These are phyloP conservation scores for Doryteuthis pealeii DNA, from an alignment of 1,140 invertebrate species.

Conservation along the genomic window DNA sequence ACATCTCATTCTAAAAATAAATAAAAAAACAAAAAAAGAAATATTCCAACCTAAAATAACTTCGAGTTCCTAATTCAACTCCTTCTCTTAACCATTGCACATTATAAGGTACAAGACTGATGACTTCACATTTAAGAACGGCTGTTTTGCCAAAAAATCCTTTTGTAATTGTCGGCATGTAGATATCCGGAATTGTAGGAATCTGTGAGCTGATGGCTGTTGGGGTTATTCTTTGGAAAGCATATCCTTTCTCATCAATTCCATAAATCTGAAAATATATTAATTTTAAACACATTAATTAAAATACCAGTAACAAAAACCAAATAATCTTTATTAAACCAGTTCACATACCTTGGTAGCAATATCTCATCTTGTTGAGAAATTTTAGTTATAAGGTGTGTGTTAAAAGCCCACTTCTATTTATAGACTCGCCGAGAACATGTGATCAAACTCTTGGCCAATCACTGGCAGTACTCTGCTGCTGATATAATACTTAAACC, in stretches of 20 bases:
- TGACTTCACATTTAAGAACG: conserved; percentile 62
- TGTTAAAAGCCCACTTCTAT: too few relatives aligned
- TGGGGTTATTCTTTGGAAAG: conserved; percentile 49
- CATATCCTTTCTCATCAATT: conserved; percentile 47
- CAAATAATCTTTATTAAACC: too few relatives aligned
- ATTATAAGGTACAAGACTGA: conserved; percentile 64
- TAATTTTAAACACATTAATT: conserved; percentile 6
- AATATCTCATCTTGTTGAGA: too few relatives aligned
- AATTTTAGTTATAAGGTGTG: too few relatives aligned
- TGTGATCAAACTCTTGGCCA: too few relatives aligned
- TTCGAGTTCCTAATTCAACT: conserved; percentile 43
- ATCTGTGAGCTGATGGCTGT: conserved; percentile 51
- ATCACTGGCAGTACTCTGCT: too few relatives aligned
- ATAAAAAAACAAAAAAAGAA: too few relatives aligned
- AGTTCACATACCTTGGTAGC: too few relatives aligned
- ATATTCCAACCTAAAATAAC: not conserved
- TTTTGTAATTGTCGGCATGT: conserved; percentile 49
- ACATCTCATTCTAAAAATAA: too few relatives aligned
- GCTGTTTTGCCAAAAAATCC: conserved; percentile 48
- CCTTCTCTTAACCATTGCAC: conserved; percentile 63
- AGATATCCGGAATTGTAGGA: conserved; percentile 48
- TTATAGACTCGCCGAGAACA: too few relatives aligned
- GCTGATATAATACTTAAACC: too few relatives aligned
- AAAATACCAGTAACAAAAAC: too few relatives aligned
- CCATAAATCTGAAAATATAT: conserved; percentile 48